Base-by-base conservation (phyloP, 2,113 vertebrate species). In the Alexandromys fortis region DNA sequence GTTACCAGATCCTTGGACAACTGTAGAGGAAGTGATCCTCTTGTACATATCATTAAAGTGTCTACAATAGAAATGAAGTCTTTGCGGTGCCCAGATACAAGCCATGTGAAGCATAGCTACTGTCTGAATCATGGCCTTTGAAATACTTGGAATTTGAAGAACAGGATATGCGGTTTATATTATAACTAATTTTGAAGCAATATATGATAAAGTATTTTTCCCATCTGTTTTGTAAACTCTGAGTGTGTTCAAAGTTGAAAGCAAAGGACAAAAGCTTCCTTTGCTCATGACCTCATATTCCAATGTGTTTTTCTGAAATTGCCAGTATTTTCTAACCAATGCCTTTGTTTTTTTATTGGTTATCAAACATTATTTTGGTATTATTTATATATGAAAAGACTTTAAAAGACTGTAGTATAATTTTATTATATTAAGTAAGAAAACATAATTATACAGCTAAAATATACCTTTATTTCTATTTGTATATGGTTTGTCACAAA, bases 131-230 rank as follows among this genome's bases (percentile, higher is more conserved):
- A 76, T 38, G 38, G 73, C 61, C 76, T 97, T 96, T 94, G 95
- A 93, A 97, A 94, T 96, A 92, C 90, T 93, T 97, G 45, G 87
- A 91, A 94, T 96, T 93, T 93, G 81, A 95, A 90, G 76, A 87
- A 92, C 52, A 93, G 81, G 85, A 77, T 73, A 85, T 88, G 26
- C 0, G 76, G 10, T 94, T 96, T 94, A 86, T 96, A 79, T 75
- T 91, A 9, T 58, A 90, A 83, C 55, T 94, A 92, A 94, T 96
- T 94, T 93, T 90, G 33, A 42, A 90, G 63, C 87, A 96, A 77
- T 87, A 81, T 88, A 30, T 96, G 90, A 52, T 68, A 85, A 87
- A 75, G 21, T 87, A 42, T 19, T 77, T 88, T 77, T 85, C 22
- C 33, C 73, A 4, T 83, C 58, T 89, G 42, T 82, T 96, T 95